These are phyloP conservation scores for Pelecanoides urinatrix DNA, from an alignment of 2,113 vertebrate genomes.

Conservation along the genomic window DNA sequence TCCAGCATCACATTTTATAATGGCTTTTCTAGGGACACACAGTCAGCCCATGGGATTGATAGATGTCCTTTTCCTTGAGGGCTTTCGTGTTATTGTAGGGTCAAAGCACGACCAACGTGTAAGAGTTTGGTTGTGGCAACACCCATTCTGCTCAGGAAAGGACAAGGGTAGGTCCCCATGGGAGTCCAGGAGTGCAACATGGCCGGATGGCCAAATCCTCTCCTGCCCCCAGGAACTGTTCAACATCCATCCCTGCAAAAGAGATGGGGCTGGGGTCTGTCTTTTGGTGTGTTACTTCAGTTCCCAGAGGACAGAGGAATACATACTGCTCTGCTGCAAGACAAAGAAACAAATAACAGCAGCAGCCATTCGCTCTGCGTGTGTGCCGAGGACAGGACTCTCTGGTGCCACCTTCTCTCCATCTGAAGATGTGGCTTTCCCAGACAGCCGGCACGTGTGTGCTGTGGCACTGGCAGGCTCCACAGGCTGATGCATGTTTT, in stretches of 20 bases:
- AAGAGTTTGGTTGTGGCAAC: background rate
- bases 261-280: background rate
- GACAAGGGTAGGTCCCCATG: background rate
- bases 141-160: background rate
- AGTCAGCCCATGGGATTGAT: background rate
- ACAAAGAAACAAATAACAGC: background rate
- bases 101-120: fast-evolving
- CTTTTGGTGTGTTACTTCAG: background rate
- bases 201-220: background rate
- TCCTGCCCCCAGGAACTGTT: background rate
- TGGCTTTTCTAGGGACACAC: background rate
- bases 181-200: background rate
- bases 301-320: background rate
- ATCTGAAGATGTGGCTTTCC: background rate
- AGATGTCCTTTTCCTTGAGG: background rate
- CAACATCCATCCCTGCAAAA: background rate
- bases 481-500: background rate
- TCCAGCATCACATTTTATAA: background rate
- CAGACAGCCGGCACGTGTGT: fast-evolving
- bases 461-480: background rate
- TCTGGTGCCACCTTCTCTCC: background rate
- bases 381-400: background rate
- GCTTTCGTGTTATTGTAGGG: background rate
- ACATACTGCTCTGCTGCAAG: background rate
- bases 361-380: background rate